phyloP scores from a whole-genome alignment of 2,797 vertebrate genomes.

The Coluber constrictor region DNA sequence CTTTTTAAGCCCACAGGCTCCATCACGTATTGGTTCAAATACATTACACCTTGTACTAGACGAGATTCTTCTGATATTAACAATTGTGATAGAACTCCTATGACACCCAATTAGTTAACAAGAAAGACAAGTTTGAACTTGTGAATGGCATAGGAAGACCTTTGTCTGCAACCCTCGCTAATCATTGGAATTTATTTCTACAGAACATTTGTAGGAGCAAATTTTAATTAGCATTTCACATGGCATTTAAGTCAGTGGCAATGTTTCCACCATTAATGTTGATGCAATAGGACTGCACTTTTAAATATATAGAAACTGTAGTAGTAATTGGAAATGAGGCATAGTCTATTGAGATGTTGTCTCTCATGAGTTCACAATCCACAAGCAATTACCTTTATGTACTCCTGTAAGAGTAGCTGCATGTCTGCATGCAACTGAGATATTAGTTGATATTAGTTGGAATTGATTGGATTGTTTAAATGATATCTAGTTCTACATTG shows the following conservation, averaged over 20 bases:
- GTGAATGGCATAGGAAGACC: not conserved
- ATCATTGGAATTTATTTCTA: not conserved
- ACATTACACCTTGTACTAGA: not conserved
- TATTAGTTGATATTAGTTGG: constrained; percentile 18
- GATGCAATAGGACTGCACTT: not conserved
- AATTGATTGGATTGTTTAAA: not conserved
- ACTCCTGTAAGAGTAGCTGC: not conserved
- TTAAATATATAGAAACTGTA: not conserved
- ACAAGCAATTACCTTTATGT: not conserved
- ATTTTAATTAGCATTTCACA: not conserved
- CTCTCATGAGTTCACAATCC: not conserved
- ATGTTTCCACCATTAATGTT: not conserved
- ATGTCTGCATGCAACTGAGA: not conserved
- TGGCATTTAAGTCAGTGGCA: not conserved
- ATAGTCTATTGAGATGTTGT: not conserved
- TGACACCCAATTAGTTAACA: not conserved
- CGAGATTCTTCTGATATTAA: not conserved
- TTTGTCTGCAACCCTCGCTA: constrained; percentile 5
- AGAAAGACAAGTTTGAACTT: constrained; percentile 13
- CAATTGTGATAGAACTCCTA: not conserved
- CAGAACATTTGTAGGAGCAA: not conserved
- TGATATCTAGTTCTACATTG: constrained; percentile 6
- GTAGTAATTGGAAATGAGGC: not conserved
- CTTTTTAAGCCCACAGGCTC: not conserved
- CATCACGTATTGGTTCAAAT: not conserved